Conservation (phyloP, 92 coral and sea anemone species). For the Zoanthus gigantus region DNA sequence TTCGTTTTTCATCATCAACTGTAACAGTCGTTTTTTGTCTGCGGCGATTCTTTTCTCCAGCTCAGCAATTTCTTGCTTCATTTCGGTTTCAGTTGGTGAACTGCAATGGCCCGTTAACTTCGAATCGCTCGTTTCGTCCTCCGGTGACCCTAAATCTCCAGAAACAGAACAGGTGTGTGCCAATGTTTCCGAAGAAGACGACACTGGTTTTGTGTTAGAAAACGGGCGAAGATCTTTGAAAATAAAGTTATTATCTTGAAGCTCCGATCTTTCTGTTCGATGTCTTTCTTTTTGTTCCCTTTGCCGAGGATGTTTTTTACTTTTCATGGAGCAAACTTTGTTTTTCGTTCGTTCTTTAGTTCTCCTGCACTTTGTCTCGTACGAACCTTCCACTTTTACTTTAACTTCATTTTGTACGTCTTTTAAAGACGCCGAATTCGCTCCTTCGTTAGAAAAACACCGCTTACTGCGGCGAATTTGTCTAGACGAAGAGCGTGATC, state of each 20-base stretch:
- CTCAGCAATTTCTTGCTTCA: constrained; percentile 83
- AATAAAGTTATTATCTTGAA: background rate
- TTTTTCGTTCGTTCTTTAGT: background rate
- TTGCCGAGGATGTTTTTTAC: background rate
- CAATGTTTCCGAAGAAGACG: constrained; percentile 8
- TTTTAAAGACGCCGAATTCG: background rate
- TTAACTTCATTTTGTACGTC: background rate
- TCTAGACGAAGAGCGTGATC: constrained; percentile 38
- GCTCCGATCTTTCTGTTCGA: background rate
- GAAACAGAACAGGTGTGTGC: background rate
- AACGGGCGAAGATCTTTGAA: background rate
- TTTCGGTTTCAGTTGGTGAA: constrained; percentile 68
- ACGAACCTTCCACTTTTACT: constrained; percentile 15
- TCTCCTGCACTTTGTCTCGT: background rate
- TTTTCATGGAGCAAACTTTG: background rate
- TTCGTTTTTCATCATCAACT: constrained; percentile 73
- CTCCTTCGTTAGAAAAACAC: background rate
- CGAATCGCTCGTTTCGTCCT: background rate
- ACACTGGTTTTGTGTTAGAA: background rate
- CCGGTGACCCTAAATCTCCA: background rate
- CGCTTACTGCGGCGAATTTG: background rate
- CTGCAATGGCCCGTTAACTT: background rate
- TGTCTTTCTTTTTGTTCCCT: background rate
- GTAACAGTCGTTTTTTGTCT: constrained; percentile 71
- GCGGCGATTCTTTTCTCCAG: constrained; percentile 77